Evolutionary conservation across 2,888 invertebrate species (phyloP).

Genomic region (Trissoscelio sp.): DNA sequence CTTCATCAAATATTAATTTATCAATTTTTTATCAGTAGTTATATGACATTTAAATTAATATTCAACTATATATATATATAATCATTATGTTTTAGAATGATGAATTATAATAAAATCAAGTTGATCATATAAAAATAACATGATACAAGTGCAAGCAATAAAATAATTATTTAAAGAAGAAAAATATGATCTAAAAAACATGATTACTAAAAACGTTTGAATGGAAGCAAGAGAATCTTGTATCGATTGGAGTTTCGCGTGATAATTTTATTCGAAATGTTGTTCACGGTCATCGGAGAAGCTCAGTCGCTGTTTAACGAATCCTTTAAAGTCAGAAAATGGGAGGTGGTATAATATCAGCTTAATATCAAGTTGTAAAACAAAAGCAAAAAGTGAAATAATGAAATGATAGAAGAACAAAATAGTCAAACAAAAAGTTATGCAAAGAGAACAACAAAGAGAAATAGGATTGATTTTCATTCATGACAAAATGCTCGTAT

Average conservation of each 20-base stretch:
- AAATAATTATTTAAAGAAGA: neutral
- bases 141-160: neutral
- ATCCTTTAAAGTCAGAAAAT: conserved; percentile 32
- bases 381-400: neutral
- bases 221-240: neutral
- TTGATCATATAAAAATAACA: no score
- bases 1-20: no score
- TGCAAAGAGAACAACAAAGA: neutral
- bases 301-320: conserved; percentile 19
- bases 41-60: no score
- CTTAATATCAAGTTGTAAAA: neutral
- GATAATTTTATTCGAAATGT: conserved; percentile 22
- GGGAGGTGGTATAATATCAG: neutral
- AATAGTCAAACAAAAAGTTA: no score
- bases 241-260: conserved; percentile 28
- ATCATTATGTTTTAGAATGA: no score
- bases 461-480: conserved; percentile 12
- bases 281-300: conserved; percentile 34
- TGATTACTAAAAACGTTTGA: neutral
- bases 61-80: no score
- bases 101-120: no score
- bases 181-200: neutral
- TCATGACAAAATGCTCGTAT: conserved; percentile 35
- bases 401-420: no score
- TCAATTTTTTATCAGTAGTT: no score